Percentiles rank a stretch among this genome's conserved stretches.
These are phyloP conservation scores for Lasiurus cinereus DNA, from an alignment of 2,113 vertebrate genomes.

Conservation along the genomic window DNA sequence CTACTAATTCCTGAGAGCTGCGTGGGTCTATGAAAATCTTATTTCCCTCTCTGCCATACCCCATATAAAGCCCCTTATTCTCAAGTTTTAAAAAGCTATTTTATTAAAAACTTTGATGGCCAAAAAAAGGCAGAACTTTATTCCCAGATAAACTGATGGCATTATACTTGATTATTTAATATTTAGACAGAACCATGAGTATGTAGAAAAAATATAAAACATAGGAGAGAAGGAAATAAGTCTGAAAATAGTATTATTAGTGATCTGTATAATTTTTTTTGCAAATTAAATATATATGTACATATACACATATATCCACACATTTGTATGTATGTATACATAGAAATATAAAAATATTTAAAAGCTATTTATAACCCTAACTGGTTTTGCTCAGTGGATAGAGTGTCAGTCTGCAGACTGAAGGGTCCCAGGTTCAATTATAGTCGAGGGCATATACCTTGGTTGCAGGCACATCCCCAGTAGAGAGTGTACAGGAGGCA, in stretches of 20 bases:
- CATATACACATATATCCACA: neutral
- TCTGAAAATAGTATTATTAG: neutral
- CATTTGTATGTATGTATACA: neutral
- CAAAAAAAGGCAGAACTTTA: neutral
- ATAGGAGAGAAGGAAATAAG: neutral
- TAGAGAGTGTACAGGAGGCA: no score
- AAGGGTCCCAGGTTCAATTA: no score
- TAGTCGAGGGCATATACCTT: no score
- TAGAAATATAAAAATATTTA: neutral
- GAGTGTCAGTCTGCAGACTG: no score
- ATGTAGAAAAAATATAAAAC: conserved; percentile 5
- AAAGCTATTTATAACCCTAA: neutral
- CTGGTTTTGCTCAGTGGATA: no score
- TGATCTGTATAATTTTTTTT: neutral
- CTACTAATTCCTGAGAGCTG: neutral
- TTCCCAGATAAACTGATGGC: neutral
- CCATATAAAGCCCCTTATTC: neutral
- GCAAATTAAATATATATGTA: neutral
- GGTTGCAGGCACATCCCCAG: no score
- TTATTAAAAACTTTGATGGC: neutral
- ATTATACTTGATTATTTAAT: neutral
- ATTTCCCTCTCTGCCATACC: neutral
- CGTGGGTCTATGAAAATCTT: neutral
- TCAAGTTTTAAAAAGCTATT: neutral
- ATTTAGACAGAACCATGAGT: neutral